These are phyloP conservation scores for Poeciliopsis presidionis DNA, from an alignment of 2,797 vertebrate species.

Conservation along the genomic window DNA sequence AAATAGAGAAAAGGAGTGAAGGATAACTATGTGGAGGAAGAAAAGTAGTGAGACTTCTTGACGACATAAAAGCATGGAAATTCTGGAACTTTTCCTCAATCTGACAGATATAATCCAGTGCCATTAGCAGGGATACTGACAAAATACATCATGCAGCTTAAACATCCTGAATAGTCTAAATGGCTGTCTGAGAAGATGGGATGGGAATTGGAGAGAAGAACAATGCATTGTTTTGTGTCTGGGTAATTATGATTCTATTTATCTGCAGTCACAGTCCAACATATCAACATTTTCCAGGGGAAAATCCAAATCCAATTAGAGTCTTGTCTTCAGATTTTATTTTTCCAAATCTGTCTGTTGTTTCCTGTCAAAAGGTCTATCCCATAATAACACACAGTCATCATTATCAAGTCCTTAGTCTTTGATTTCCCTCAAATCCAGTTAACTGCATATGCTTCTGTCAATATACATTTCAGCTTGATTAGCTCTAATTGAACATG, in stretches of 20 bases:
- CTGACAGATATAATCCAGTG: conserved; percentile 52
- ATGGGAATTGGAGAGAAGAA: conserved; percentile 38
- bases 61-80: conserved; percentile 43
- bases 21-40: not conserved
- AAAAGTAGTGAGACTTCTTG: conserved; percentile 11
- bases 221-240: conserved; percentile 42
- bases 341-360: conserved; percentile 4
- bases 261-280: conserved; percentile 70
- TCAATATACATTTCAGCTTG: conserved; percentile 66
- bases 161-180: conserved; percentile 49
- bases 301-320: conserved; percentile 43
- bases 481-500: conserved; percentile 44
- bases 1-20: not conserved
- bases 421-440: conserved; percentile 49
- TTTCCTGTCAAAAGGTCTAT: conserved; percentile 62
- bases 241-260: conserved; percentile 52
- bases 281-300: conserved; percentile 57
- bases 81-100: conserved; percentile 32
- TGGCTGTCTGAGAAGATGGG: conserved; percentile 32
- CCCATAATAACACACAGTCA: conserved; percentile 62
- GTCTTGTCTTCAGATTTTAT: not conserved
- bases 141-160: conserved; percentile 44
- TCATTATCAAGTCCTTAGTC: conserved; percentile 69
- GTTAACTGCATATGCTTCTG: conserved; percentile 65
- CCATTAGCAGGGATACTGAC: conserved; percentile 54